A percentile compares a stretch with the other conserved stretches of the same genome.
These are phyloP conservation scores for Lagorchestes hirsutus DNA, from an alignment of 2,797 vertebrate genomes.

Conservation along the genomic window DNA sequence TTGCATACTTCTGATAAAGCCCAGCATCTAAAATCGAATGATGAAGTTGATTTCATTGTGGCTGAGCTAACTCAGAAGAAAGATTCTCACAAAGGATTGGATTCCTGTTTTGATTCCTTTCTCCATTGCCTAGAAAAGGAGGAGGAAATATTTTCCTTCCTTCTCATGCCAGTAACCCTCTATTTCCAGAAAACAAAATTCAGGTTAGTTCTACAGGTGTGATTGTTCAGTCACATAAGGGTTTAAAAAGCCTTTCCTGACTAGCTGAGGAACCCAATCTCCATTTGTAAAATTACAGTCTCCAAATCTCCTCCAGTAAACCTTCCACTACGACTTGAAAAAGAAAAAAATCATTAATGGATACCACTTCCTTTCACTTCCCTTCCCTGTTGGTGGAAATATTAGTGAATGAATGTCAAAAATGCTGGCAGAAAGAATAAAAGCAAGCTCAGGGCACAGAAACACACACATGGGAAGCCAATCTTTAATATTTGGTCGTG, in stretches of 20 bases:
- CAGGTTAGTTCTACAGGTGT: neutral
- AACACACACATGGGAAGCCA: neutral
- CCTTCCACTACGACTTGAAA: neutral
- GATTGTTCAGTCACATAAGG: neutral
- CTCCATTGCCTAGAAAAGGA: neutral
- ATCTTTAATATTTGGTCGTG: neutral
- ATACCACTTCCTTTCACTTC: neutral
- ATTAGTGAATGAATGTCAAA: neutral
- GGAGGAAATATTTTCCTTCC: neutral
- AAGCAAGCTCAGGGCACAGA: neutral
- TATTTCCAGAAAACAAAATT: slow-evolving; percentile 21
- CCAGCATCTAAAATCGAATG: neutral
- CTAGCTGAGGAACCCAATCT: neutral
- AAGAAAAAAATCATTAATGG: neutral
- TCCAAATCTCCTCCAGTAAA: neutral
- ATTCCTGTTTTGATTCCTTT: neutral
- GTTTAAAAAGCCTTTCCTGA: neutral
- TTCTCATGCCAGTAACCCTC: neutral
- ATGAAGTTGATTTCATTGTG: neutral
- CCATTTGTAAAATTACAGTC: neutral
- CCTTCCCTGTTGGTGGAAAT: neutral
- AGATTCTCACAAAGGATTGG: neutral
- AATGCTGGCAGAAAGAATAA: neutral
- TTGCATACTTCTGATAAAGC: neutral
- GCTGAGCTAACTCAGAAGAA: neutral